These are phyloP conservation scores for Onychomys leucogaster DNA, from an alignment of 2,797 vertebrate species.

Conservation along the genomic window DNA sequence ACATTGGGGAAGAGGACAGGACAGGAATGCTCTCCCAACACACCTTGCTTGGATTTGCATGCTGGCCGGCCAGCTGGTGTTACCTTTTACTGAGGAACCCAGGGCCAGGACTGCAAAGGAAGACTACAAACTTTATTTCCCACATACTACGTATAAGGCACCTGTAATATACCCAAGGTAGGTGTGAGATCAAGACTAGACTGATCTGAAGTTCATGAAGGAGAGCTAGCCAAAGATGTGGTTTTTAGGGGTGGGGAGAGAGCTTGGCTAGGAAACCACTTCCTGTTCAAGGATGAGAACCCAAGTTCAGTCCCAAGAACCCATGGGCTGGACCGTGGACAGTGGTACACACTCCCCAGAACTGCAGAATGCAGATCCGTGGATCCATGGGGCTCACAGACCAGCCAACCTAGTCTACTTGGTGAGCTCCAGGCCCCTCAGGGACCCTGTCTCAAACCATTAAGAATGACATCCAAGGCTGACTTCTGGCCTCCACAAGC, in stretches of 20 bases:
- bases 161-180: background rate
- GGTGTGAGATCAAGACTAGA: background rate
- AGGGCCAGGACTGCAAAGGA: background rate
- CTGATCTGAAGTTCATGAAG: background rate
- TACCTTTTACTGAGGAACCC: background rate
- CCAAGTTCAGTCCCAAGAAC: background rate
- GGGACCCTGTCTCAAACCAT: background rate
- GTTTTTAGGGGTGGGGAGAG: background rate
- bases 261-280: background rate
- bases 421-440: background rate
- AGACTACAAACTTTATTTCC: slow-evolving; percentile 29
- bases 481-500: background rate
- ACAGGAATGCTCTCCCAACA: background rate
- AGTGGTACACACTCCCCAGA: background rate
- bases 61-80: background rate
- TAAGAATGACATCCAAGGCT: background rate
- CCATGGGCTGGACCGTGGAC: background rate
- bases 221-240: background rate
- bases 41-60: background rate
- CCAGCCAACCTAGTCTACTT: background rate
- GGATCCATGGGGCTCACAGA: background rate
- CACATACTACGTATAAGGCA: background rate
- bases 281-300: background rate
- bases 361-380: background rate
- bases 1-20: background rate